These are phyloP conservation scores for Zygogramma bicolorata DNA, from an alignment of 2,888 invertebrate genomes.

Conservation along the genomic window DNA sequence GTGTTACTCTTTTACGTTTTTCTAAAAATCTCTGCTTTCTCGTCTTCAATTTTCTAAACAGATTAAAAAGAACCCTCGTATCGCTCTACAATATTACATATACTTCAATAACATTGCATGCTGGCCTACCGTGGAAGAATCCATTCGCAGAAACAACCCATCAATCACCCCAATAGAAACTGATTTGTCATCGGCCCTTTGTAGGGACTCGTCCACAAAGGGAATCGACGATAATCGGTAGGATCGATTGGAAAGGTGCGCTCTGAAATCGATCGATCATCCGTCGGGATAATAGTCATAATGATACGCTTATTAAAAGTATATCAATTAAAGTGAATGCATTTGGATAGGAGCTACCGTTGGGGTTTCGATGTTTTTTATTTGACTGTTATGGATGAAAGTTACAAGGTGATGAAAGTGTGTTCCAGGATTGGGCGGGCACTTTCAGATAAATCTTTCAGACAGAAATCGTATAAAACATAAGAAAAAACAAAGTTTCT, in stretches of 20 bases:
- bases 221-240: constrained; percentile 52
- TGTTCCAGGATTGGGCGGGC: background rate
- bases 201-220: constrained; percentile 43
- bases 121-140: constrained; percentile 15
- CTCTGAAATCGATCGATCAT: constrained; percentile 54
- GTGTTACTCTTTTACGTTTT: too few species aligned
- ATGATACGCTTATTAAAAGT: constrained; percentile 62
- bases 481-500: too few species aligned
- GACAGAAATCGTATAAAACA: background rate
- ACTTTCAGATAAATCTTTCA: background rate
- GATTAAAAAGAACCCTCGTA: too few species aligned
- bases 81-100: constrained; percentile 25
- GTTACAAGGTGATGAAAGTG: background rate
- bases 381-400: background rate
- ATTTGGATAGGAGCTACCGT: background rate
- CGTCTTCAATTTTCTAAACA: too few species aligned
- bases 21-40: too few species aligned
- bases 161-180: constrained; percentile 58
- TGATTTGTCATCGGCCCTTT: constrained; percentile 59
- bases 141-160: constrained; percentile 35
- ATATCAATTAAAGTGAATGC: constrained; percentile 53
- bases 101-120: constrained; percentile 26
- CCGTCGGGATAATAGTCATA: constrained; percentile 50
- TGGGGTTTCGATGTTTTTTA: background rate
- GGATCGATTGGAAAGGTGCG: constrained; percentile 46